Percentiles rank a stretch among this genome's conserved stretches.
phyloP scores from a whole-genome alignment of 2,888 invertebrate species.

The Ophion obscuratus region DNA sequence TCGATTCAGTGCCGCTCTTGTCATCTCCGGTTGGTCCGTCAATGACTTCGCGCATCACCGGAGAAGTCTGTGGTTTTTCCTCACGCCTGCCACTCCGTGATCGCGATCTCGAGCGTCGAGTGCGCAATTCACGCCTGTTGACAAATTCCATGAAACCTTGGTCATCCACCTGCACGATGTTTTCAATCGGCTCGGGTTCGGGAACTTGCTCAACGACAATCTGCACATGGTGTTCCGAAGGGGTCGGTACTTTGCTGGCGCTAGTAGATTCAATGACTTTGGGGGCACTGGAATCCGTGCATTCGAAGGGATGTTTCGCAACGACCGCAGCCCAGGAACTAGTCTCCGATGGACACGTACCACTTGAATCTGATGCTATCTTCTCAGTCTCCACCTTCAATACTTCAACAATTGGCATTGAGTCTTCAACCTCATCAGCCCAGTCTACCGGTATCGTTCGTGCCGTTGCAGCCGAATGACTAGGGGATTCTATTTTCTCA shows the following conservation, averaged over 20 bases:
- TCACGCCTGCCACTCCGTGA: conserved; percentile 75
- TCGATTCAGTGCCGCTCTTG: conserved; percentile 33
- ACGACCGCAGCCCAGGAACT: conserved; percentile 77
- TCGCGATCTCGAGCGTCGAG: conserved; percentile 82
- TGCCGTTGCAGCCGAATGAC: conserved; percentile 1
- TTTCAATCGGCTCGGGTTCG: conserved; percentile 77
- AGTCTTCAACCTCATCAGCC: conserved; percentile 66
- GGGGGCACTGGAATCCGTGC: conserved; percentile 36
- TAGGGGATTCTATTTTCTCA: conserved; percentile 6
- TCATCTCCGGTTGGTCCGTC: conserved; percentile 52
- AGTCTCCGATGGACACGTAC: conserved; percentile 64
- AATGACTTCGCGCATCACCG: conserved; percentile 19
- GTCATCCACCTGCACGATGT: conserved; percentile 79
- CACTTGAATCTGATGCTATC: conserved; percentile 51
- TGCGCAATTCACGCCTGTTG: conserved; percentile 83
- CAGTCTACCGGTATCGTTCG: conserved; percentile 41
- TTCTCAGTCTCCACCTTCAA: conserved; percentile 41
- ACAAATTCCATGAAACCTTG: conserved; percentile 85
- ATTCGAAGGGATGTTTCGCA: conserved; percentile 72
- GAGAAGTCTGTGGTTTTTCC: conserved; percentile 46
- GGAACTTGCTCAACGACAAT: conserved; percentile 78
- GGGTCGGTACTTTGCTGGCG: conserved; percentile 41
- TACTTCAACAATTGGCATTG: background rate
- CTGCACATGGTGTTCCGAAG: conserved; percentile 72
- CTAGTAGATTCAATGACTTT: conserved; percentile 25